Evolutionary conservation across 2,113 vertebrate species (phyloP), one percentile per base, ranked within the genome.

Genomic region (Chascanopsetta lugubris): DNA sequence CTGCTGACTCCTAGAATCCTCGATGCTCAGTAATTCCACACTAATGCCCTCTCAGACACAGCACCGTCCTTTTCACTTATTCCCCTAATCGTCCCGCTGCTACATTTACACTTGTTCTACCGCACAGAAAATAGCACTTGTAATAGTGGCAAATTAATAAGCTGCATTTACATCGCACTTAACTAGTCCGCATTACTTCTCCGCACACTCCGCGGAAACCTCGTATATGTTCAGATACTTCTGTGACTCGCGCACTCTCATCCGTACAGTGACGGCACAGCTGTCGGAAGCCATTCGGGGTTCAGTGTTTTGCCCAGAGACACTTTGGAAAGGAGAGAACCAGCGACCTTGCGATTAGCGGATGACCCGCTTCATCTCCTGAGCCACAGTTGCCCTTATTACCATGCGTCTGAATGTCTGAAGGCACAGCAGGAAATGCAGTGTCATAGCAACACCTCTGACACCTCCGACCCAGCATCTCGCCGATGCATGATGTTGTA

Each of bases 381-480:
- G n/a, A 46, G 20, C 20, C 43, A 22, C 43, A 12, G 40, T 8
- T 9, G 9, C 38, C 17, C 8, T 60, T 48, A 29, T 40, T 55
- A 24, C 55, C 42, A 4, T 53, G 13, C 32, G 21, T 30, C 55
- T 65, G 36, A 25, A 22, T 51, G 68, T 74, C 46, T 61, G 30
- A 75, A 49, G 12, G 54, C 18, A 32, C 40, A 47, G 25, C 48
- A 55, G 12, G 17, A 54, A 17, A 61, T 24, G 64, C 8, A 5
- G 49, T 75, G 46, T 65, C 48, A 72, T 69, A 49, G 66, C 60
- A 77, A 79, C 63, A 65, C 45, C 29, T 75, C 30, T 60, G 46
- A 54, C 24, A 29, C 34, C 15, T 15, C 8, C 32, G 17, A 61
- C n/a, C 25, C 13, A 29, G 54, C 50, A 45, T 68, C 17, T 72